Evolutionary conservation across 2,797 vertebrate species (phyloP), one percentile per base, ranked within the genome.

Genomic region (Sebastes minor): DNA sequence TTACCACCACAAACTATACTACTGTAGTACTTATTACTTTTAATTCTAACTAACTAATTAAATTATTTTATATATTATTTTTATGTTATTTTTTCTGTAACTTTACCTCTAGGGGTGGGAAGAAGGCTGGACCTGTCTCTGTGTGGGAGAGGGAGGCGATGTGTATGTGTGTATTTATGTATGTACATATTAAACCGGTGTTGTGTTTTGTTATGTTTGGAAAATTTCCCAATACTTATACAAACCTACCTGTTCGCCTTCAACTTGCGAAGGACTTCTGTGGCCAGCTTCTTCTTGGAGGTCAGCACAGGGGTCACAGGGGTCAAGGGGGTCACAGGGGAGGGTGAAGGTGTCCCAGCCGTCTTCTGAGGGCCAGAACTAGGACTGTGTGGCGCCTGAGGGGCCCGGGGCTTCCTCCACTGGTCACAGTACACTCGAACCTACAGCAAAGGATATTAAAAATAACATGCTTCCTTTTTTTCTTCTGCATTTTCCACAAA

Each of bases 391-490:
- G 78, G 55, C 5, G 70, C 22, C 42, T 76, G 82, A 33, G 84
- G 72, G 22, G 49, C 38, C 35, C 71, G 69, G 22, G 88, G 89
- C 22, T 83, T 87, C 69, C 89, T 89, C 94, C 94, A 93, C 62
- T 95, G 95, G 76, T 95, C 92, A 64, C 94, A 94, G 82, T 91
- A 90, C 28, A 94, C 83, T 11, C 88, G 80, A n/a, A 92, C 76
- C 95, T 96, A 59, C 35, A 42, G 52, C 3, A 49, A 18, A 14
- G 1, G n/a, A 81, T 62, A 38, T 20, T 12, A 61, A 81, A 78
- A 66, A 75, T 5, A 56, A 46, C 20, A n/a, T 0, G 1, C 11
- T 62, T 70, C 49, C 52, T 63, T 4, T 67, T 74, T 22, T 30
- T 1, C n/a, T 33, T 57, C 49, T 56, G 6, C 5, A 42, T 64